Evolutionary conservation across 2,888 invertebrate genomes (phyloP).

Genomic region (Chironomus riparius): DNA sequence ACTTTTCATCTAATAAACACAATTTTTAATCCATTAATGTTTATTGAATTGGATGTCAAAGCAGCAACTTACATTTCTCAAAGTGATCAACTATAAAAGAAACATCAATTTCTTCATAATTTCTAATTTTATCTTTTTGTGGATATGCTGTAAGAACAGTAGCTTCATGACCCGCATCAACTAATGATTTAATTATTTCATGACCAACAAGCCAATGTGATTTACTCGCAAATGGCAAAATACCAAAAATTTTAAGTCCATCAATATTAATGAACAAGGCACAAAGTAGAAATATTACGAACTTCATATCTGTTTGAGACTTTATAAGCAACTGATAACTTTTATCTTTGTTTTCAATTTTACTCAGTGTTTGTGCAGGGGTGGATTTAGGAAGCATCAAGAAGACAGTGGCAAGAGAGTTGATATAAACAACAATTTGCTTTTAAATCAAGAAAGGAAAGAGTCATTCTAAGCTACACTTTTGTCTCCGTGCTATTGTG

Average conservation of each 20-base stretch:
- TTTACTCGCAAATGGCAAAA: conserved; percentile 10
- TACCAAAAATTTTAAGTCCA: background rate
- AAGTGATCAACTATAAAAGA: background rate
- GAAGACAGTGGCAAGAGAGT: no score
- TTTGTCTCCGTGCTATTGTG: no score
- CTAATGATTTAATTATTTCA: conserved; percentile 36
- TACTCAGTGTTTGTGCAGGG: no score
- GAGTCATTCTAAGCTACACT: no score
- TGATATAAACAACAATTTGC: no score
- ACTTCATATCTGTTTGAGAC: background rate
- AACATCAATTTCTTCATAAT: conserved; percentile 29
- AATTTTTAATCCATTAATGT: no score
- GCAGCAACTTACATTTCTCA: background rate
- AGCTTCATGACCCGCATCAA: conserved; percentile 33
- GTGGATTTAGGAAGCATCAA: no score
- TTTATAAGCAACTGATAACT: no score
- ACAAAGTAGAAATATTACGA: background rate
- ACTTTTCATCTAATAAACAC: background rate
- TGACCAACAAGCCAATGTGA: conserved; percentile 36
- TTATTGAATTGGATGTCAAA: no score
- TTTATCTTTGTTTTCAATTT: no score
- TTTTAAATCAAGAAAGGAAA: no score
- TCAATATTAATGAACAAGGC: background rate
- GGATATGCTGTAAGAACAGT: conserved; percentile 28
- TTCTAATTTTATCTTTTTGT: conserved; percentile 26